Percentiles rank a stretch among this genome's conserved stretches.
Evolutionary conservation across 1,140 invertebrate species (phyloP).

Genomic region (Papilio polyxenes): DNA sequence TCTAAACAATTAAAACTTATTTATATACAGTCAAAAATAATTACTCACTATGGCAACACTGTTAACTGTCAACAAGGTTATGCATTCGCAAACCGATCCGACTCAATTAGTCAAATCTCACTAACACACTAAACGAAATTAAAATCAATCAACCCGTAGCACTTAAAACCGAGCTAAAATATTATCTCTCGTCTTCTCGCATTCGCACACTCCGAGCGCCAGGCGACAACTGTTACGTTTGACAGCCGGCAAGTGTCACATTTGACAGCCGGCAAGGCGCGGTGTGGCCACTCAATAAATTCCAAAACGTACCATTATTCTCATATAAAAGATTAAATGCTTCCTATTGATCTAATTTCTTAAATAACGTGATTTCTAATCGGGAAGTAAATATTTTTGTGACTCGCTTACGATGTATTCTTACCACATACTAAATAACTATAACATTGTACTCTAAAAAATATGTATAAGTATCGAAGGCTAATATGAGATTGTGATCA

Average conservation of each 20-base stretch:
- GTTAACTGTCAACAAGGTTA: conserved; percentile 78
- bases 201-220: conserved; percentile 42
- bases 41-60: conserved; percentile 79
- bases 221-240: conserved; percentile 43
- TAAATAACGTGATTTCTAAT: conserved; percentile 77
- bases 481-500: conserved; percentile 80
- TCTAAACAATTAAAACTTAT: conserved; percentile 76
- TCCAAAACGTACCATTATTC: conserved; percentile 55
- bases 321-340: conserved; percentile 77
- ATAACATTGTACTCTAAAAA: conserved; percentile 81
- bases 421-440: conserved; percentile 79
- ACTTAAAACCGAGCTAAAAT: conserved; percentile 54
- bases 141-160: conserved; percentile 70
- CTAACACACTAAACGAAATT: conserved; percentile 72
- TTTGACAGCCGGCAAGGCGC: conserved; percentile 42
- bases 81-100: conserved; percentile 73
- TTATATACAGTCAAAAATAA: conserved; percentile 77
- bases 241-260: conserved; percentile 42
- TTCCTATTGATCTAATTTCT: conserved; percentile 75
- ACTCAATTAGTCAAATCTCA: conserved; percentile 65
- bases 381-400: conserved; percentile 79
- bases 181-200: conserved; percentile 44
- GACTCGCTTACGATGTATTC: conserved; percentile 74
- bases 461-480: conserved; percentile 81
- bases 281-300: conserved; percentile 56